These are phyloP conservation scores for Ectobius pallidus DNA, from an alignment of 2,888 invertebrate genomes.

Conservation along the genomic window DNA sequence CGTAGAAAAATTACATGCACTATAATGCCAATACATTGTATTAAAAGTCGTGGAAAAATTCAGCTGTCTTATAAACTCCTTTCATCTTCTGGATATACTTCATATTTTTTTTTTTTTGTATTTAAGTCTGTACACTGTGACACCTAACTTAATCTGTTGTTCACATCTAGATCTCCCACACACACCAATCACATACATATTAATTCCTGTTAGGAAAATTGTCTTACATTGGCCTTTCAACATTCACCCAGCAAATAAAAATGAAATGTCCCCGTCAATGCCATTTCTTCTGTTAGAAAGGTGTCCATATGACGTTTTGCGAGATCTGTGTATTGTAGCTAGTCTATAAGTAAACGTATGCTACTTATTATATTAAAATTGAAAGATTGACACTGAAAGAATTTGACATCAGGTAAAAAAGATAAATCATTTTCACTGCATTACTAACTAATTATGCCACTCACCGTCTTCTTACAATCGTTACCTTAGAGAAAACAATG, in stretches of 20 bases:
- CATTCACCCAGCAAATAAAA: neutral
- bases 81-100: conserved; percentile 6
- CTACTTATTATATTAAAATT: conserved; percentile 31
- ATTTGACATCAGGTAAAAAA: conserved; percentile 42
- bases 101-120: neutral
- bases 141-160: neutral
- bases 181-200: neutral
- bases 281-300: conserved; percentile 4
- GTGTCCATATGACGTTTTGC: neutral
- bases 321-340: neutral
- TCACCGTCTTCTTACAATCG: conserved; percentile 10
- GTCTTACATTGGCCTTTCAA: neutral
- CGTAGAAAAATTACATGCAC: conserved; percentile 40
- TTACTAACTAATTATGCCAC: conserved; percentile 7
- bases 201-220: neutral
- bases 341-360: conserved; percentile 6
- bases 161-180: neutral
- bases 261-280: neutral
- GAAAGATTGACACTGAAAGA: conserved; percentile 41
- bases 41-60: conserved; percentile 18
- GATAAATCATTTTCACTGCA: conserved; percentile 37
- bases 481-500: neutral
- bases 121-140: neutral
- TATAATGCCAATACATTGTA: conserved; percentile 18
- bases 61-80: neutral